A percentile compares a stretch with the other conserved stretches of the same genome.
phyloP scores from a whole-genome alignment of 2,113 vertebrate species.

The Coracopsis vasa region DNA sequence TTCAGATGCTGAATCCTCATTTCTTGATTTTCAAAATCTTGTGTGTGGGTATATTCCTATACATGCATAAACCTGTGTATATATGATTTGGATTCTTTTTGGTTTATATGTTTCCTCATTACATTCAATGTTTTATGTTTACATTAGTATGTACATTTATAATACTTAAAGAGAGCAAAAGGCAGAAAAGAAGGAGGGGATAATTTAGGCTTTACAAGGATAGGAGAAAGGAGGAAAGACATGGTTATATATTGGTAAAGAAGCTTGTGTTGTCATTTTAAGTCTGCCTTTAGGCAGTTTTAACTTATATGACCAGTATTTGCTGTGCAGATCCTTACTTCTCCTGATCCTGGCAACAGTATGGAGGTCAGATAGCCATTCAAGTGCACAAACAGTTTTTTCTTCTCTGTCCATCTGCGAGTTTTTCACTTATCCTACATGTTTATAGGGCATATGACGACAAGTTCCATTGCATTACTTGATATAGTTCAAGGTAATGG shows the following conservation, averaged over 20 bases:
- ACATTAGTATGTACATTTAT: neutral
- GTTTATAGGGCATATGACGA: neutral
- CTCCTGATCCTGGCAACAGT: slow-evolving; percentile 41
- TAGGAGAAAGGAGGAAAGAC: neutral
- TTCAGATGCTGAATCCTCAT: slow-evolving; percentile 49
- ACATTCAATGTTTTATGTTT: neutral
- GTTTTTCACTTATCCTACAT: neutral
- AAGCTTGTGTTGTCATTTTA: neutral
- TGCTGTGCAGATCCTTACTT: slow-evolving; percentile 4
- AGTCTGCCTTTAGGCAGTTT: neutral
- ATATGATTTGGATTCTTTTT: neutral
- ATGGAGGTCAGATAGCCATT: slow-evolving; percentile 52
- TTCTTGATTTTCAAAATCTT: neutral
- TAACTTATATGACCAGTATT: slow-evolving; percentile 16
- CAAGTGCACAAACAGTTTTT: slow-evolving; percentile 51
- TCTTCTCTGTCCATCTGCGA: slow-evolving; percentile 43
- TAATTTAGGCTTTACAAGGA: neutral
- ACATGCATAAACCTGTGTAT: neutral
- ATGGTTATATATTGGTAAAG: neutral
- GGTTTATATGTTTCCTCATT: neutral
- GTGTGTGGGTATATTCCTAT: neutral
- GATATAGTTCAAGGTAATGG: slow-evolving; percentile 3
- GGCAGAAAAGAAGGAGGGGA: slow-evolving; percentile 2
- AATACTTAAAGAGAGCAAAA: slow-evolving; percentile 7
- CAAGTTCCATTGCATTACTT: neutral